Percentiles rank a stretch among this genome's conserved stretches.
These are phyloP conservation scores for Bombycilla garrulus DNA, from an alignment of 2,113 vertebrate genomes.

Conservation along the genomic window DNA sequence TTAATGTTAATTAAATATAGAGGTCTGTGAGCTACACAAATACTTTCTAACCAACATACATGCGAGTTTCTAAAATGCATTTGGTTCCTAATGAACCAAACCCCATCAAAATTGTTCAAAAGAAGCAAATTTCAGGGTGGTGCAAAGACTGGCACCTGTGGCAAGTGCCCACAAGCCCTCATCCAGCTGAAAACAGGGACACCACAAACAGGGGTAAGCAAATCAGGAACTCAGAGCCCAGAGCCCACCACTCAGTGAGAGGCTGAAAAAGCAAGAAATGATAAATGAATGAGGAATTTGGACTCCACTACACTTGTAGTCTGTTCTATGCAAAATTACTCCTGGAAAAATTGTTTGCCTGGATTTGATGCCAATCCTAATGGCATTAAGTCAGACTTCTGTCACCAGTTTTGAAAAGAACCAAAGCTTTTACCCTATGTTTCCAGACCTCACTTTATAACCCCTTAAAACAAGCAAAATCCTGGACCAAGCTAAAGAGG, in stretches of 20 bases:
- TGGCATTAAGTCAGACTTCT: neutral
- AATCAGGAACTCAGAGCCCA: neutral
- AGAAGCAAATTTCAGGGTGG: neutral
- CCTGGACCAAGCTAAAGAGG: neutral
- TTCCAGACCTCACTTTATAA: neutral
- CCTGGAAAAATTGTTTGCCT: neutral
- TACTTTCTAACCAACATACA: neutral
- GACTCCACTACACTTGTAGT: neutral
- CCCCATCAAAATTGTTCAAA: neutral
- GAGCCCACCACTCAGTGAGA: neutral
- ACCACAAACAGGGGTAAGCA: neutral
- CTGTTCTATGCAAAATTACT: neutral
- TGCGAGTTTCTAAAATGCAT: neutral
- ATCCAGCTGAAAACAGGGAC: neutral
- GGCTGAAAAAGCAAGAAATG: neutral
- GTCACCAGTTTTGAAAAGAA: neutral
- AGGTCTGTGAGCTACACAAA: neutral
- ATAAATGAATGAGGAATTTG: neutral
- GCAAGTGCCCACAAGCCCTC: neutral
- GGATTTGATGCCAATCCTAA: neutral
- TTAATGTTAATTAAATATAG: constrained; percentile 20
- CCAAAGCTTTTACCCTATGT: neutral
- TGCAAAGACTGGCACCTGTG: neutral
- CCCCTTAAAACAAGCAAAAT: neutral
- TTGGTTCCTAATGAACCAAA: neutral